Evolutionary conservation across 2,113 vertebrate genomes (phyloP), one percentile per base, ranked within the genome.

Genomic region (Shinisaurus crocodilurus): DNA sequence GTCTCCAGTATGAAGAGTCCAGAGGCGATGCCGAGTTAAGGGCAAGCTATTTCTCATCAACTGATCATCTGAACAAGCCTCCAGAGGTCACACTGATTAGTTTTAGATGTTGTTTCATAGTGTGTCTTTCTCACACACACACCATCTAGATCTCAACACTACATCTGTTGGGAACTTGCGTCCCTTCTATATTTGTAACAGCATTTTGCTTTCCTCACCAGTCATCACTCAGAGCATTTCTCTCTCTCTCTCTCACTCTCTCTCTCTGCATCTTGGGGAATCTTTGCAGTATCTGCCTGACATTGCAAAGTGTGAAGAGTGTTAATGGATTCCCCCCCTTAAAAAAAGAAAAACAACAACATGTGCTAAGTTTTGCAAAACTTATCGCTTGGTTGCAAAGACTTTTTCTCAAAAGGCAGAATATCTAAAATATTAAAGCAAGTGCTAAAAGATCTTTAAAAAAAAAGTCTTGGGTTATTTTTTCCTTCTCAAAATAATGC

Each of bases 1-100:
- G n/a, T 40, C 63, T 90, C 82, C 74, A 79, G 40, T 80, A 70
- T 79, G 82, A 77, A 77, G 74, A 79, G 48, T 79, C 74, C 60
- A 85, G n/a, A 80, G 70, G 82, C 45, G 34, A 79, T 79, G 69
- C 67, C n/a, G 70, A 89, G 40, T 79, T 50, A 60, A 82, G 37
- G 67, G 37, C 7, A 13, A 23, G 75, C 32, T 16, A 16, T 54
- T 76, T 65, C 12, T 50, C 34, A 40, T 48, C 72, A 37, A 50
- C 29, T 7, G 57, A 84, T 65, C 72, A 65, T 69, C 48, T 54
- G 45, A 85, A 90, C 69, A 74, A 60, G 67, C 25, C 88, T 79
- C 83, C 57, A 32, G 82, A 57, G 74, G 74, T 89, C 72, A 37
- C 57, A 0, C 25, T 54, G 60, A 85, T 89, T 76, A 85, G 57